Conservation (phyloP, 2,113 vertebrate genomes). For the Balaeniceps rex region DNA sequence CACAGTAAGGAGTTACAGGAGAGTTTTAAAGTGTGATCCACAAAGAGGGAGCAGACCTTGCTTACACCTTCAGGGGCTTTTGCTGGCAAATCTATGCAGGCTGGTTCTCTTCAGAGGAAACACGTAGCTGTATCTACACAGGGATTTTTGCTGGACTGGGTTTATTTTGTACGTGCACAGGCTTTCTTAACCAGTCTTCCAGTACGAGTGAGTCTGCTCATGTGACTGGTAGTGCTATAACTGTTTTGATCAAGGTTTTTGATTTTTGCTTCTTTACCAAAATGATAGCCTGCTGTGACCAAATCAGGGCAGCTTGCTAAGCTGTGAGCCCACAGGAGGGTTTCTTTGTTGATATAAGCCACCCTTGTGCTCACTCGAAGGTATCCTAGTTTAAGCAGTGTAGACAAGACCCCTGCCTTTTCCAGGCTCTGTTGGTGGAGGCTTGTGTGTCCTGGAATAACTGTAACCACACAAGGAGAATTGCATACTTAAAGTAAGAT, state of each 20-base stretch:
- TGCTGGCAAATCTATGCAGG: neutral
- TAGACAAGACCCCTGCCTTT: neutral
- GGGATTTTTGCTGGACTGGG: neutral
- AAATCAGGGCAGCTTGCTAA: neutral
- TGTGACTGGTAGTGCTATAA: neutral
- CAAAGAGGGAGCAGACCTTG: neutral
- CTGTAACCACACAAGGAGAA: neutral
- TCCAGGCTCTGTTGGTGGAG: neutral
- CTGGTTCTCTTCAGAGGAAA: neutral
- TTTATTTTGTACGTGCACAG: neutral
- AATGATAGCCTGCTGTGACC: neutral
- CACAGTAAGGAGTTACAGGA: neutral
- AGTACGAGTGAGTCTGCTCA: neutral
- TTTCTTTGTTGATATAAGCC: neutral
- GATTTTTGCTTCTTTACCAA: neutral
- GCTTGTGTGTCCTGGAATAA: neutral
- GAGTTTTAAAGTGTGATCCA: neutral
- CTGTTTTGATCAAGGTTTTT: neutral
- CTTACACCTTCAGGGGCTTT: neutral
- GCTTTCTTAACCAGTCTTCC: neutral
- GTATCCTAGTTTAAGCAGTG: neutral
- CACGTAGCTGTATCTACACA: accelerated
- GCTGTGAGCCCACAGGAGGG: neutral
- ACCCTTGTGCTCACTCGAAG: neutral
- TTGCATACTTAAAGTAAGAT: neutral